Evolutionary conservation across 2,888 invertebrate genomes (phyloP).

Genomic region (Ormyrus labotus): DNA sequence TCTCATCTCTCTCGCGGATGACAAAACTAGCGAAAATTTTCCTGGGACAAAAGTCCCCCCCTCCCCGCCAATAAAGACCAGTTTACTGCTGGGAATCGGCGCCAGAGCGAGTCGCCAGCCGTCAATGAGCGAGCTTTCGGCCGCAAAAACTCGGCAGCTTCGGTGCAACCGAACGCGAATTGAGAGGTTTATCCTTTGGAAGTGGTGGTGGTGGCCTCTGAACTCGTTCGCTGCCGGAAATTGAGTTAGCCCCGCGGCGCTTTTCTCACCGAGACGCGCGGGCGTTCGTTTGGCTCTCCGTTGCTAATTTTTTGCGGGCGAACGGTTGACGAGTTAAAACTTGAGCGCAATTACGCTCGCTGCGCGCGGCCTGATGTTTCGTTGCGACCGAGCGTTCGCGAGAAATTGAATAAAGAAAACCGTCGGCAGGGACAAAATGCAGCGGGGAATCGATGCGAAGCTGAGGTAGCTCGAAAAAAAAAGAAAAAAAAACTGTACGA

Average conservation of each 20-base stretch:
- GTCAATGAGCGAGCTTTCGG: not conserved
- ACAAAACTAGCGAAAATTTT: slow-evolving; percentile 31
- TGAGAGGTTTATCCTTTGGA: no score
- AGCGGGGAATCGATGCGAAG: not conserved
- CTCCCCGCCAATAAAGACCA: slow-evolving; percentile 31
- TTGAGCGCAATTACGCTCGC: no score
- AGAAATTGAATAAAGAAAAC: not conserved
- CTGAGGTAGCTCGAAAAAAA: no score
- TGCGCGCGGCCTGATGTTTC: no score
- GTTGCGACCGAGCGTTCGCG: not conserved
- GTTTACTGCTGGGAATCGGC: slow-evolving; percentile 54
- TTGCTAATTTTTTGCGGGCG: not conserved
- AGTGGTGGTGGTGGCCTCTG: not conserved
- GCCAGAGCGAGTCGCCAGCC: slow-evolving; percentile 36
- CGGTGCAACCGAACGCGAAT: no score
- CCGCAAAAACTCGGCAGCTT: not conserved
- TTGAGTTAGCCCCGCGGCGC: slow-evolving; percentile 34
- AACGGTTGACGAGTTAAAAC: slow-evolving; percentile 12
- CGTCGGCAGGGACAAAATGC: not conserved
- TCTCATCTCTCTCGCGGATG: not conserved
- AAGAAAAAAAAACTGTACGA: not conserved
- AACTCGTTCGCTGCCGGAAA: slow-evolving; percentile 37
- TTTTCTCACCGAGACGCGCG: slow-evolving; percentile 10
- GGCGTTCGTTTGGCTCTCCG: not conserved
- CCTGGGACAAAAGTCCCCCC: slow-evolving; percentile 20